Percentiles rank a stretch among this genome's conserved stretches.
Evolutionary conservation across 2,888 invertebrate genomes (phyloP).

Genomic region (Gymnosoma rotundatum): DNA sequence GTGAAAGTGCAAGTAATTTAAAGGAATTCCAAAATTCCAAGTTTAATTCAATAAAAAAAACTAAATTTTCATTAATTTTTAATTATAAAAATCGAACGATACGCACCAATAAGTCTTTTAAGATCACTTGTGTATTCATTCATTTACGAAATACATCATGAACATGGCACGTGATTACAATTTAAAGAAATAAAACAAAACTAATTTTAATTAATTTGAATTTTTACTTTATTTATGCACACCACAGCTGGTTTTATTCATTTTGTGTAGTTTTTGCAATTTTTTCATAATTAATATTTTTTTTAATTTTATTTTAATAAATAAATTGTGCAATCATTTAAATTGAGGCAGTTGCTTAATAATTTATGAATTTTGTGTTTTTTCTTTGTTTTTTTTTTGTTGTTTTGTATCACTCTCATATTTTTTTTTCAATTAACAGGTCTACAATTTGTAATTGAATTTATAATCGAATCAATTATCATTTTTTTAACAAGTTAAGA

Average conservation of each 20-base stretch:
- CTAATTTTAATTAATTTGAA: slow-evolving; percentile 13
- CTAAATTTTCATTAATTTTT: slow-evolving; percentile 2
- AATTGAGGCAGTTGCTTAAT: slow-evolving; percentile 57
- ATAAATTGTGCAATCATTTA: slow-evolving; percentile 67
- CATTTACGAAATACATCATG: slow-evolving; percentile 78
- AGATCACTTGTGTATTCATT: slow-evolving; percentile 67
- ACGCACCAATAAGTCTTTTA: slow-evolving; percentile 42
- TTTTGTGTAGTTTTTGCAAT: slow-evolving; percentile 29
- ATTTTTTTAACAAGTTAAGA: not conserved
- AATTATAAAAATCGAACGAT: not conserved
- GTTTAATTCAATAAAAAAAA: not conserved
- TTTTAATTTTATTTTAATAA: slow-evolving; percentile 23
- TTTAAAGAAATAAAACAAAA: slow-evolving; percentile 61
- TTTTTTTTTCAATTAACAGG: slow-evolving; percentile 15
- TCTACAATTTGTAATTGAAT: slow-evolving; percentile 7
- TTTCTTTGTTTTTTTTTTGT: not conserved
- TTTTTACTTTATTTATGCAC: slow-evolving; percentile 49
- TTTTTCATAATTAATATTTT: not conserved
- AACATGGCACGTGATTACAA: slow-evolving; percentile 75
- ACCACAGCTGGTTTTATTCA: slow-evolving; percentile 55
- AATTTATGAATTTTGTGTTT: slow-evolving; percentile 33
- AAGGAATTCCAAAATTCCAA: not conserved
- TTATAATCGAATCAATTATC: slow-evolving; percentile 18
- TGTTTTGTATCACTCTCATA: slow-evolving; percentile 2
- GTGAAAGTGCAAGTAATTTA: too few species aligned